Evolutionary conservation across 2,797 vertebrate genomes (phyloP), one percentile per base, ranked within the genome.

Genomic region (Phrynocephalus vlangalii): DNA sequence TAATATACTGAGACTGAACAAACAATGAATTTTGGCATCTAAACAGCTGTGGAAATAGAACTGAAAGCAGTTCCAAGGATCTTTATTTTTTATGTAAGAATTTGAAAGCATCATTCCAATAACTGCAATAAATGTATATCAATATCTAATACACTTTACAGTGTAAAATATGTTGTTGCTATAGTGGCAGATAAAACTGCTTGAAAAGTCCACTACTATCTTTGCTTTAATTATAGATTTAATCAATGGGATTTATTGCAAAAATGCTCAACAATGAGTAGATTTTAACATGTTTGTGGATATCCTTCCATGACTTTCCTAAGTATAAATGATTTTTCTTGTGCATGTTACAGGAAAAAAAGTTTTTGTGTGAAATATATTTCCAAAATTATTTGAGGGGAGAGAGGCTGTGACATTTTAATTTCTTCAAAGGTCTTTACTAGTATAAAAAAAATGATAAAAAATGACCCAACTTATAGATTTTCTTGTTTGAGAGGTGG

Each of bases 1-100:
- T 90, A 93, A 28, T 80, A 16, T 7, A 67, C 90, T 72, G 76
- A 92, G 92, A 82, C 3, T 24, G 6, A 85, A 81, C 56, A n/a
- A 90, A 87, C 75, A 83, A 7, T 76, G 26, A 9, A 28, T 78
- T 89, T 77, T 87, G 89, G 56, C 87, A 0, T 48, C 56, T 24
- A 50, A 0, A 89, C 30, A 86, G 30, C 48, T 63, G 22, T 38
- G 67, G 20, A 87, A 84, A 89, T 15, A 83, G n/a, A 38, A 52
- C 15, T 13, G 1, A 87, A 80, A 52, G 83, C 0, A 3, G 2
- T 28, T 33, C 1, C 0, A n/a, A 56, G 68, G 28, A 11, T 6
- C 63, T 48, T 10, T 20, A 73, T 33, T 85, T 72, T 68, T 85
- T 38, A 50, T 30, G 22, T 18, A 0, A 70, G 82, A 68, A 67